Evolutionary conservation across 2,113 vertebrate genomes (phyloP).

Genomic region (Tetraodon nigroviridis): DNA sequence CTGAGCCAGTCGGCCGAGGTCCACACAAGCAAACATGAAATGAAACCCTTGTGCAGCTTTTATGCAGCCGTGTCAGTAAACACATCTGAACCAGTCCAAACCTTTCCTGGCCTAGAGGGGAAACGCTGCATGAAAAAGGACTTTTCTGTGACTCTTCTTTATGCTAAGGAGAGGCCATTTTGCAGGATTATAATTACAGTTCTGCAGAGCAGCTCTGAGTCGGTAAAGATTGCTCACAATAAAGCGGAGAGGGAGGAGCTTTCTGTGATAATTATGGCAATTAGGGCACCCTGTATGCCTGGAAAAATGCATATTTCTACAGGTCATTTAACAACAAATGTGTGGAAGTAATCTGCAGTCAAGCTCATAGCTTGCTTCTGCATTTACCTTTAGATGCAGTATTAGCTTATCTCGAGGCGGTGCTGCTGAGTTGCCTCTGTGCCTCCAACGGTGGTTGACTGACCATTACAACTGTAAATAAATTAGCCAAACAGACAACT

Average conservation of each 20-base stretch:
- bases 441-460: too few species aligned
- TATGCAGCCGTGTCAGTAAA: constrained; percentile 35
- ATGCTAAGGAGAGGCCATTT: constrained; percentile 52
- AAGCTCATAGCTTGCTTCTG: too few species aligned
- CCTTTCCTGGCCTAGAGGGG: constrained; percentile 5
- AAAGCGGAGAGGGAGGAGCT: neutral
- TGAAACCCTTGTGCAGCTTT: constrained; percentile 28
- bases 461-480: neutral
- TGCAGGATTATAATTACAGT: constrained; percentile 57
- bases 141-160: constrained; percentile 43
- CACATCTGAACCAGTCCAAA: neutral
- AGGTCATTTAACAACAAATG: neutral
- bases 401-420: too few species aligned
- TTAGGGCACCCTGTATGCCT: neutral
- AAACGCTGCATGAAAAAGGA: constrained; percentile 45
- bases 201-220: constrained; percentile 21
- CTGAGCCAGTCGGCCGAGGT: constrained; percentile 31
- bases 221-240: too few species aligned
- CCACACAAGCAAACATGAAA: constrained; percentile 20
- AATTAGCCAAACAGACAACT: neutral
- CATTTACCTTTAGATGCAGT: too few species aligned
- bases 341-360: neutral
- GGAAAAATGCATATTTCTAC: neutral
- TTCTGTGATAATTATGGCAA: neutral
- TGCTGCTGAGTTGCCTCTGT: too few species aligned